These are phyloP conservation scores for Troides helena DNA, from an alignment of 2,888 invertebrate species.

Conservation along the genomic window DNA sequence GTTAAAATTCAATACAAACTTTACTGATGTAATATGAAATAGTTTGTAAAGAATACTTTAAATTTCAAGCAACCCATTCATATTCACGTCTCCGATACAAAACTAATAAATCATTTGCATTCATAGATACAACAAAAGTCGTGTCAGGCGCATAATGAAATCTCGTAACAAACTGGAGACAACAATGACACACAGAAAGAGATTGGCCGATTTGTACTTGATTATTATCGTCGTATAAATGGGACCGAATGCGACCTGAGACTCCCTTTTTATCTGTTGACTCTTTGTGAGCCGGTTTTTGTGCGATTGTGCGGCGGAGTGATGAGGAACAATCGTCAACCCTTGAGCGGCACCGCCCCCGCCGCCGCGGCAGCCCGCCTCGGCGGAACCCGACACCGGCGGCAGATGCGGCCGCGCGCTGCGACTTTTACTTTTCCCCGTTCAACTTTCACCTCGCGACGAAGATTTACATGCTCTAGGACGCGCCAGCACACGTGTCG, in stretches of 20 bases:
- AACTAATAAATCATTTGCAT: constrained; percentile 63
- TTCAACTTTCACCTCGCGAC: constrained; percentile 77
- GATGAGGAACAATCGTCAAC: constrained; percentile 61
- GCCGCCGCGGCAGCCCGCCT: constrained; percentile 50
- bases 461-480: constrained; percentile 67
- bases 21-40: background rate
- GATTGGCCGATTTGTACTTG: constrained; percentile 68
- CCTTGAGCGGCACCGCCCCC: constrained; percentile 51
- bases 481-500: constrained; percentile 46
- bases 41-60: background rate
- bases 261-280: constrained; percentile 59
- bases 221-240: constrained; percentile 62
- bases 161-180: constrained; percentile 45
- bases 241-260: constrained; percentile 49
- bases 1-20: background rate
- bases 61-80: constrained; percentile 24
- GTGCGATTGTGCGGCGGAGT: constrained; percentile 50
- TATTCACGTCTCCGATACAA: constrained; percentile 20
- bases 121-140: constrained; percentile 50
- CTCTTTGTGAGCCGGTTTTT: constrained; percentile 27
- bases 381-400: constrained; percentile 61
- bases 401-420: constrained; percentile 58
- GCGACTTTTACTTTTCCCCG: constrained; percentile 73
- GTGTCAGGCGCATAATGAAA: constrained; percentile 63
- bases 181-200: constrained; percentile 54